Base-by-base conservation (phyloP, 2,113 vertebrate genomes). In the Cettia cetti region DNA sequence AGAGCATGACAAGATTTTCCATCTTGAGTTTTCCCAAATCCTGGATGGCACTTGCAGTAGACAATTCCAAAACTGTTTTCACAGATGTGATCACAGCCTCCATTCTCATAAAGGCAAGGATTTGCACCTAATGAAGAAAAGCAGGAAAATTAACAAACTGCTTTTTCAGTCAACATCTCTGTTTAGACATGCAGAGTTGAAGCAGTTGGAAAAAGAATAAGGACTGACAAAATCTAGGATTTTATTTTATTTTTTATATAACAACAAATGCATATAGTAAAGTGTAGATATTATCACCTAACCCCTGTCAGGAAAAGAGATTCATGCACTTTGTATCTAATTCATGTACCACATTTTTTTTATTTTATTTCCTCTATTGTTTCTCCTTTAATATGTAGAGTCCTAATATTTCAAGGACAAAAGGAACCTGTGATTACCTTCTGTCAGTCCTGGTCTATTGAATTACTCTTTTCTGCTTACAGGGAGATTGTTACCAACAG, bases 41-140 rank as follows among this genome's bases (percentile, higher is more conserved):
- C 95, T 93, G 97, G 90, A 61, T 56, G 97, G 82, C 98, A 99
- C 17, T 83, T 98, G 94, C 98, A 99, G 71, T n/a, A 87, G 35
- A 95, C 94, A 44, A 94, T 81, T 88, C 98, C 98, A 92, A 98
- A 96, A 76, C 92, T 97, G 93, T 97, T 98, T 94, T 98, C 97
- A 97, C 99, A 99, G 84, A 98, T 92, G 53, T 99, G 98, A 64
- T 97, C 96, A 94, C 98, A 99, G 26, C 98, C 98, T 94, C 99
- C 98, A 5, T 99, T 99, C 76, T 96, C 74, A 92, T 98, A 87
- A 71, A 98, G 97, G 94, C 98, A 99, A 86, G 98, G 97, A 69
- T 99, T 97, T 45, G 97, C 85, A 28, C 98, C 99, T 99, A 91
- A 54, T 12, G 10, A 42, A 71, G 76, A 87, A 80, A 70, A 89